Evolutionary conservation across 1,140 invertebrate species (phyloP), one percentile per base, ranked within the genome.

Genomic region (Drosophila ohnishii): DNA sequence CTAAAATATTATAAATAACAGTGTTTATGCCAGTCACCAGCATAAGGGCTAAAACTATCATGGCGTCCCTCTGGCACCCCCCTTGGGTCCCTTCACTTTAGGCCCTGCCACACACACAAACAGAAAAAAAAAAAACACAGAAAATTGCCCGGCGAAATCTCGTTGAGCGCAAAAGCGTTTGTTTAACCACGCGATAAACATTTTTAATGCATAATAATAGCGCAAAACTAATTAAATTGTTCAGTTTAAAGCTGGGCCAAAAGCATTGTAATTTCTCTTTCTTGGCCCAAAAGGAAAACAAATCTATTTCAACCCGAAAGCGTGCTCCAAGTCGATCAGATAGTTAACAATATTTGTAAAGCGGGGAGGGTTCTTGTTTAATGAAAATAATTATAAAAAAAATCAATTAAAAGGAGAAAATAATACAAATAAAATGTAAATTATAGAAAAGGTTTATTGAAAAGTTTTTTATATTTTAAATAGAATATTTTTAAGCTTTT

Each of bases 131-230:
- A 34, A 1, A 19, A 0, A 11, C 7, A 14, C 6, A 32, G 5
- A 30, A 30, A 47, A 35, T 10, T 47, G 34, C 45, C 39, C 40
- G 72, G 19, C 25, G 51, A 75, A 62, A 63, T 77, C 75, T 77
- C 22, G 64, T 77, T 70, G 64, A 53, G 57, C 13, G 63, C 37
- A 76, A 77, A 62, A 69, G 65, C 57, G 73, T 77, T 77, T 77
- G 75, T 51, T 58, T 70, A 77, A 77, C 75, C 75, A 77, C 75
- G 75, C 75, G 75, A 77, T 77, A 70, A 76, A 76, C 75, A 77
- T 77, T 76, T 77, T 77, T 77, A 77, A 77, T 77, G 75, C 75
- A 77, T 77, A 76, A 76, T 77, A 77, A 77, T 77, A 70, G 66
- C 51, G 64, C 64, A 76, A 77, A 76, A 62, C 57, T 69, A 69